These are phyloP conservation scores for Orthonyx spaldingii DNA, from an alignment of 2,113 vertebrate genomes.

Conservation along the genomic window DNA sequence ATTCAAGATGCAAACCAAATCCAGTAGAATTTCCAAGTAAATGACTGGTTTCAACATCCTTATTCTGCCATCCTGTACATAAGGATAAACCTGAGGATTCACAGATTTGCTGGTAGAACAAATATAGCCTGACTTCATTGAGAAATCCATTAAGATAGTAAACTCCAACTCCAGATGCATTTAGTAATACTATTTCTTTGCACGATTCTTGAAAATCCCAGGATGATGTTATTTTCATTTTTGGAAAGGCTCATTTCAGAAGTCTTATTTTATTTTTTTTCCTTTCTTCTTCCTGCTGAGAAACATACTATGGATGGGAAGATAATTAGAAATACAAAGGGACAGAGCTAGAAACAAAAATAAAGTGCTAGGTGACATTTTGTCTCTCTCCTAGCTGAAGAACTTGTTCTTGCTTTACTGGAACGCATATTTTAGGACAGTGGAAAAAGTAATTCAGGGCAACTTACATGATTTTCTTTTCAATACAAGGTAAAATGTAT, in stretches of 20 bases:
- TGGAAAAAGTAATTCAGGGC: not conserved
- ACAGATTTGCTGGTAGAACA: not conserved
- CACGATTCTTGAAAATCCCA: slow-evolving; percentile 22
- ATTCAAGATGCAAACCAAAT: not conserved
- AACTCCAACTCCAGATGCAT: not conserved
- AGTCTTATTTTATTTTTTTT: not conserved
- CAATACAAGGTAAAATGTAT: not conserved
- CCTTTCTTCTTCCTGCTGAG: not conserved
- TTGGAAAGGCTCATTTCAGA: not conserved
- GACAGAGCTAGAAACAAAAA: not conserved
- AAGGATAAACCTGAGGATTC: not conserved
- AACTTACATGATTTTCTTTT: not conserved
- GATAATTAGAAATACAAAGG: slow-evolving; percentile 10
- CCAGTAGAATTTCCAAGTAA: not conserved
- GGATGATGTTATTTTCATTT: not conserved
- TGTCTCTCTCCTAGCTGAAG: not conserved
- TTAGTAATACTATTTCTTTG: not conserved
- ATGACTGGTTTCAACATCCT: not conserved
- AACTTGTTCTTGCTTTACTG: not conserved
- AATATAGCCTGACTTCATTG: not conserved
- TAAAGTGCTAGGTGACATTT: not conserved
- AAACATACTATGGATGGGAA: not conserved
- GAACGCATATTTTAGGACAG: not conserved
- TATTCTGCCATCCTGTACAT: not conserved
- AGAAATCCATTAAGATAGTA: not conserved